Evolutionary conservation across 2,797 vertebrate species (phyloP), one percentile per base, ranked within the genome.

Genomic region (Sebastes dallii): DNA sequence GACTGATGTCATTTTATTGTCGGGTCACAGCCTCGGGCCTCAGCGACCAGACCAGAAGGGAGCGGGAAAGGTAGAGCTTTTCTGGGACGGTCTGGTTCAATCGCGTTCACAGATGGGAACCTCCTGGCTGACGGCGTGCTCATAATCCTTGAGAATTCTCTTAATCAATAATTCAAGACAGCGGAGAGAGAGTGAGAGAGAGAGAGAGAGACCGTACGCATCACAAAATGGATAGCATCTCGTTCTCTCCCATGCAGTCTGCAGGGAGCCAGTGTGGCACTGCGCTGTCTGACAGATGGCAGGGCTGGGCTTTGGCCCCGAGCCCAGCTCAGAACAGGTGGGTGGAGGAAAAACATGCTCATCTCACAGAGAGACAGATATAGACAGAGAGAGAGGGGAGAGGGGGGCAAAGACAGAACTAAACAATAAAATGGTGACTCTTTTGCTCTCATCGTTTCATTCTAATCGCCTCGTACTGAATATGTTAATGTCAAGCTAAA

Each of bases 251-350:
- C 59, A 24, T 66, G 69, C 80, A 74, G 82, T 60, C 64, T 79
- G 85, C 61, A 67, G 59, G 68, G 88, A 86, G 81, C 65, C 70
- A 27, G 72, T 67, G 77, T 82, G 82, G 77, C 81, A 61, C 50
- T 62, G 83, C 68, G 80, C 81, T 13, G 83, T 74, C 80, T 85
- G 46, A 86, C 90, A 94, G 92, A 94, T 92, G 92, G 92, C 74
- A 8, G 62, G 78, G 85, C 78, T 1, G 66, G 75, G 82, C 72
- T 83, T 75, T 91, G 92, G 94, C 85, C 76, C 56, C 0, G 4
- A 82, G 85, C 89, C 81, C 83, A 61, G 81, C 24, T 8, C 62
- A 69, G 86, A 92, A 81, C 92, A 92, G 92, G 87, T 89, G 91
- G 86, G 66, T 29, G 66, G 69, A 71, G 78, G 77, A 79, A 75